A percentile compares a stretch with the other conserved stretches of the same genome.
Evolutionary conservation across 2,797 vertebrate species (phyloP).

Genomic region (Phoxinus dragarum): DNA sequence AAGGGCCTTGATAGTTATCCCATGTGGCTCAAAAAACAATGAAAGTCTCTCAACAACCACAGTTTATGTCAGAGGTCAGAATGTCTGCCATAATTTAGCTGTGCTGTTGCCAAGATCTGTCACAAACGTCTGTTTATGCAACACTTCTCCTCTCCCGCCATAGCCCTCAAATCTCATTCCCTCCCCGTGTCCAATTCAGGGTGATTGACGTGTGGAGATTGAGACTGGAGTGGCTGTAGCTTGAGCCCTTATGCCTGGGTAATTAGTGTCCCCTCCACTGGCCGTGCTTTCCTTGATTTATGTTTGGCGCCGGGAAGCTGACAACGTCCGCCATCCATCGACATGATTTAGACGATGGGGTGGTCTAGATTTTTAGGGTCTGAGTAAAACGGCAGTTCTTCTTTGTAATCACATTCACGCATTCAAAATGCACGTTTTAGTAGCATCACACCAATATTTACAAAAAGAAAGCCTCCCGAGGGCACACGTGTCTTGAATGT

Average conservation of each 20-base stretch:
- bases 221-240: slow-evolving; percentile 53
- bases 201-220: slow-evolving; percentile 54
- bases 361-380: slow-evolving; percentile 19
- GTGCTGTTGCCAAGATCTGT: slow-evolving; percentile 58
- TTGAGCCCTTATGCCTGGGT: slow-evolving; percentile 58
- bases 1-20: slow-evolving; percentile 20
- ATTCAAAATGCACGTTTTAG: slow-evolving; percentile 10
- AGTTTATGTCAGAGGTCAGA: slow-evolving; percentile 63
- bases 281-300: slow-evolving; percentile 54
- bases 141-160: slow-evolving; percentile 36
- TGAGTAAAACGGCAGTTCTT: slow-evolving; percentile 8
- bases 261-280: slow-evolving; percentile 69
- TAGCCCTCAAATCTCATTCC: slow-evolving; percentile 26
- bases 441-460: not conserved
- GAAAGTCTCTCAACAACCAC: slow-evolving; percentile 34
- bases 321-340: slow-evolving; percentile 37
- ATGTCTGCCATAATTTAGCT: slow-evolving; percentile 67
- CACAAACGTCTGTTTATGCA: slow-evolving; percentile 64
- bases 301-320: slow-evolving; percentile 38
- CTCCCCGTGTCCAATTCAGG: slow-evolving; percentile 1
- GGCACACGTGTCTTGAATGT: slow-evolving; percentile 10
- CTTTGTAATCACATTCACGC: slow-evolving; percentile 8
- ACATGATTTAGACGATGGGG: slow-evolving; percentile 51
- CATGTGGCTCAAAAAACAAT: not conserved
- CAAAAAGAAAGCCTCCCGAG: not conserved